Conservation (phyloP, 2,113 vertebrate genomes). For the Motacilla alba region DNA sequence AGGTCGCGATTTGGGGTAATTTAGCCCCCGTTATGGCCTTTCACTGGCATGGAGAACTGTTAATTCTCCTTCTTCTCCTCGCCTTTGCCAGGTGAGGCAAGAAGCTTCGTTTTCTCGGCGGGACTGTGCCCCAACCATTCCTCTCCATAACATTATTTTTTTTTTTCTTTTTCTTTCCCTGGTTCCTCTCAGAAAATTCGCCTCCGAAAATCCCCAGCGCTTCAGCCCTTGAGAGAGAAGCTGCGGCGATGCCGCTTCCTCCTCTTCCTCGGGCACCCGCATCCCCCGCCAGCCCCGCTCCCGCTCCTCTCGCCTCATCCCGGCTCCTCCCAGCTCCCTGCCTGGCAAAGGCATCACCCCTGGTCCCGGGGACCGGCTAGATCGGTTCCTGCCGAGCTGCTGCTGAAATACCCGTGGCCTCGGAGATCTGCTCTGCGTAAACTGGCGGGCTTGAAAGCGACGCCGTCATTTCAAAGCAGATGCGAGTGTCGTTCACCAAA, state of each 20-base stretch:
- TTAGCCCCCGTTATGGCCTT: neutral
- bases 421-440: neutral
- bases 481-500: slow-evolving; percentile 78
- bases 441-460: neutral
- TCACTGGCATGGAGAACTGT: neutral
- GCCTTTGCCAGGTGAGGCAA: neutral
- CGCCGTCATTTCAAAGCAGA: slow-evolving; percentile 44
- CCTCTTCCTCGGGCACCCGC: neutral
- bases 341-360: neutral
- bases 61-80: neutral
- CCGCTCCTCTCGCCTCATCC: neutral
- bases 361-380: neutral
- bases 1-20: neutral
- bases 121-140: neutral
- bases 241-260: neutral
- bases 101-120: neutral
- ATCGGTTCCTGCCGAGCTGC: neutral
- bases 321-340: neutral
- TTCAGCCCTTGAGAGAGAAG: neutral
- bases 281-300: neutral
- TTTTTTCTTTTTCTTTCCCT: accelerated
- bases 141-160: too few relatives aligned
- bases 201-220: neutral
- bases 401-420: neutral
- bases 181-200: neutral